These are phyloP conservation scores for Rhipidura dahli DNA, from an alignment of 2,113 vertebrate species.

Conservation along the genomic window DNA sequence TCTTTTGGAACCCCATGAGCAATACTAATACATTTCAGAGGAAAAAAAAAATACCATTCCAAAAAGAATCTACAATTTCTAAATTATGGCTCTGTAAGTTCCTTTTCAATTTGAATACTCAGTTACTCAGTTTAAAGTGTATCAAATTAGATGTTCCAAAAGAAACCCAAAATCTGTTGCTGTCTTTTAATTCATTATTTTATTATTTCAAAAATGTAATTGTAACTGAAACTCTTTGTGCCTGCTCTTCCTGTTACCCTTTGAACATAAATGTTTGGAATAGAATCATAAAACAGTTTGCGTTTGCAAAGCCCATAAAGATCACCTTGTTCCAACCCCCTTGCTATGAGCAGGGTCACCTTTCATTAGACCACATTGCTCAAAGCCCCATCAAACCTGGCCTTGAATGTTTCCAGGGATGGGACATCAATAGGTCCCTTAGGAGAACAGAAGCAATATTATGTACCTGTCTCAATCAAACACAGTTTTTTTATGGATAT, in stretches of 20 bases:
- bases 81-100: neutral
- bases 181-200: neutral
- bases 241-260: neutral
- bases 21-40: fast-evolving
- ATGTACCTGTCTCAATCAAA: neutral
- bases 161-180: neutral
- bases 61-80: neutral
- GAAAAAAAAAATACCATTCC: neutral
- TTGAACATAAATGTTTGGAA: neutral
- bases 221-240: neutral
- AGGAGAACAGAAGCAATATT: neutral
- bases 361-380: neutral
- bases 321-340: neutral
- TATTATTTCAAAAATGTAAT: neutral
- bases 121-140: neutral
- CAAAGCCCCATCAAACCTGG: neutral
- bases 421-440: neutral
- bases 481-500: neutral
- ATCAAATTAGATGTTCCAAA: neutral
- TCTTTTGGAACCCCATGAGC: neutral
- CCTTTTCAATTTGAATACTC: neutral
- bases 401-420: neutral
- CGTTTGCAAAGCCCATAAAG: neutral
- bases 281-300: neutral
- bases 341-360: neutral